These are phyloP conservation scores for Drosophila ustulata DNA, from an alignment of 2,888 invertebrate species.

Conservation along the genomic window DNA sequence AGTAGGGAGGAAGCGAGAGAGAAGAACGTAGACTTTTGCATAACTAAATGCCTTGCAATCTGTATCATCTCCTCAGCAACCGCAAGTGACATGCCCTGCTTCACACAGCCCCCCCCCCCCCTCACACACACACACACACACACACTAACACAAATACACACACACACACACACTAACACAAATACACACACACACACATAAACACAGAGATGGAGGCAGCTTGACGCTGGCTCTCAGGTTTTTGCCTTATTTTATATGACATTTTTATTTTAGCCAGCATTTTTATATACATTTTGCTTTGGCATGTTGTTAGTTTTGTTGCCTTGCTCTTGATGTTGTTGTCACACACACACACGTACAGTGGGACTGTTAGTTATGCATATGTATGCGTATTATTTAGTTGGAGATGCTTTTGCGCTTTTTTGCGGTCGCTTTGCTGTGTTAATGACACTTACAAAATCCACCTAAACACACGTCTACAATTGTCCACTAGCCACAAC, in stretches of 20 bases:
- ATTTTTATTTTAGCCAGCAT: conserved; percentile 58
- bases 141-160: conserved; percentile 8
- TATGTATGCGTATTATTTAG: conserved; percentile 57
- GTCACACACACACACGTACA: conserved; percentile 11
- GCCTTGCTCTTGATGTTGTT: conserved; percentile 33
- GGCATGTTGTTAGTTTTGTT: conserved; percentile 46
- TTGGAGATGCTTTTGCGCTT: conserved; percentile 75
- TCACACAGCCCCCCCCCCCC: conserved; percentile 5
- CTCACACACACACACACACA: conserved; percentile 9
- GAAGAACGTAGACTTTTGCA: conserved; percentile 57
- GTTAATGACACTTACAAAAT: conserved; percentile 75
- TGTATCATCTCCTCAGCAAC: conserved; percentile 40
- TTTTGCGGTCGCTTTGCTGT: conserved; percentile 79
- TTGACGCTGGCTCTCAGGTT: conserved; percentile 39
- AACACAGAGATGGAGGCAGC: neutral
- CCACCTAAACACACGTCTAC: conserved; percentile 18
- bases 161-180: conserved; percentile 15
- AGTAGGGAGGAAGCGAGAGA: conserved; percentile 7
- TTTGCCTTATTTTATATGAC: conserved; percentile 58
- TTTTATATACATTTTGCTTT: conserved; percentile 42
- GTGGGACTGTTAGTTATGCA: conserved; percentile 40
- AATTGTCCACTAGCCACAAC: conserved; percentile 19
- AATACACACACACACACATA: neutral
- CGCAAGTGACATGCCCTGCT: conserved; percentile 26
- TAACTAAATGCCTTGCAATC: conserved; percentile 67